phyloP scores from a whole-genome alignment of 1,140 invertebrate species.

The Camponotus pennsylvanicus region DNA sequence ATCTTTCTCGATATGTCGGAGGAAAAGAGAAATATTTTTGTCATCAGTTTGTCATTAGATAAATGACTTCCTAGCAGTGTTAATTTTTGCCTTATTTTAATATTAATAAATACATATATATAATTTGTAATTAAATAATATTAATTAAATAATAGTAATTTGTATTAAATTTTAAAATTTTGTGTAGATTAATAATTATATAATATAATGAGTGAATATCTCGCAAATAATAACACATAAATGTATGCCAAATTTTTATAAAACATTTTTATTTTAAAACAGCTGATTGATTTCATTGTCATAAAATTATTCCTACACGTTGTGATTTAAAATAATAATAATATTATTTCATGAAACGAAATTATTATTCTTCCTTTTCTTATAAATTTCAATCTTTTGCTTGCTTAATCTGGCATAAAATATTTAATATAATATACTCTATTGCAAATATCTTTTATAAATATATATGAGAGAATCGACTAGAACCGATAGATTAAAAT shows the following conservation, averaged over 20 bases:
- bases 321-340: too few relatives aligned
- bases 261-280: too few relatives aligned
- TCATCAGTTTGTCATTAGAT: background rate
- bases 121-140: background rate
- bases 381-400: too few relatives aligned
- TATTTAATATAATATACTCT: too few relatives aligned
- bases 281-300: too few relatives aligned
- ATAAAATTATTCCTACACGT: too few relatives aligned
- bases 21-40: background rate
- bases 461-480: background rate
- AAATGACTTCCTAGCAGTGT: background rate
- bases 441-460: too few relatives aligned
- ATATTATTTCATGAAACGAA: too few relatives aligned
- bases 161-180: background rate
- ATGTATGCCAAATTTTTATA: too few relatives aligned
- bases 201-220: background rate
- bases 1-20: background rate
- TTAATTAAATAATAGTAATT: background rate
- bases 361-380: too few relatives aligned
- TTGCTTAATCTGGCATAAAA: too few relatives aligned
- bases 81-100: background rate
- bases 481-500: background rate
- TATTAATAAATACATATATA: background rate
- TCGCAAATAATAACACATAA: too few relatives aligned
- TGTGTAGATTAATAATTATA: background rate